A percentile compares a stretch with the other conserved stretches of the same genome.
Conservation (phyloP, 2,888 invertebrate genomes). For the Stratiomys singularior region DNA sequence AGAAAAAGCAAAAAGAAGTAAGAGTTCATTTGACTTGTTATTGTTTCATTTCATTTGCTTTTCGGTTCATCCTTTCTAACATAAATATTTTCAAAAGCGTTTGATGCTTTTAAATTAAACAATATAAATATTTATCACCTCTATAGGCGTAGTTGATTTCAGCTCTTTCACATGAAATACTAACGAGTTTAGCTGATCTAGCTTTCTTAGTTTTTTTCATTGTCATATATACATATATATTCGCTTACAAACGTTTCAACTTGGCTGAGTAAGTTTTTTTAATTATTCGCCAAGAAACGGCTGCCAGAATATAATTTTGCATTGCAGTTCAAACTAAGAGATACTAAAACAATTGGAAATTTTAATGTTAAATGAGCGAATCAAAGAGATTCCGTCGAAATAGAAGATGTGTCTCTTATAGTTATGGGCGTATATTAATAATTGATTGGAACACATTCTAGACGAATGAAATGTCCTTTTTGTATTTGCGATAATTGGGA, state of each 20-base stretch:
- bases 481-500: slow-evolving; percentile 27
- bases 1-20: slow-evolving; percentile 99
- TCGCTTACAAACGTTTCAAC: background rate
- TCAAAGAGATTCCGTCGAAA: background rate
- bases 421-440: background rate
- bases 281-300: background rate
- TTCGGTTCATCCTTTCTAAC: slow-evolving; percentile 38
- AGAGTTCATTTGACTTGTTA: slow-evolving; percentile 69
- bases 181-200: background rate
- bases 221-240: background rate
- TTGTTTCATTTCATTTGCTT: slow-evolving; percentile 35
- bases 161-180: background rate
- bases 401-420: background rate
- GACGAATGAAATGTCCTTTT: no score
- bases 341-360: no score
- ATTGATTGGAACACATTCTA: background rate
- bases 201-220: background rate
- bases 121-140: no score
- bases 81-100: no score
- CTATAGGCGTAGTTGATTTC: background rate
- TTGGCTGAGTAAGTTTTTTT: background rate
- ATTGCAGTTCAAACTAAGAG: background rate
- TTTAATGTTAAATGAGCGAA: background rate
- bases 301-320: background rate
- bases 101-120: no score